Evolutionary conservation across 2,797 vertebrate species (phyloP), one percentile per base, ranked within the genome.

Genomic region (Delichon dasypus): DNA sequence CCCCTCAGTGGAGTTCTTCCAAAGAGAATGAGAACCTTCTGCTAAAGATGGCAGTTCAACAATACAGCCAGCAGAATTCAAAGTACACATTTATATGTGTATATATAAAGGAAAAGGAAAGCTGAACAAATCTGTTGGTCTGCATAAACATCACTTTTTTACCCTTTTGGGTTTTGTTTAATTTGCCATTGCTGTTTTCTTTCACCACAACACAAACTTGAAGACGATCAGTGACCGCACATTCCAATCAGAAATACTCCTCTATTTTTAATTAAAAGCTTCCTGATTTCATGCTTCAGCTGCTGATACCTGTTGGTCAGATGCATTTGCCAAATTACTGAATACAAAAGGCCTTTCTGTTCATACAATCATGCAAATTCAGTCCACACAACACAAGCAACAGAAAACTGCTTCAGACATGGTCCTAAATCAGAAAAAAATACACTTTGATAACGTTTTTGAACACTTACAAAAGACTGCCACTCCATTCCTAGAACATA

Each of bases 1-100:
- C 6, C 3, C 6, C 9, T 21, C 42, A n/a, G 0, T 1, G 12
- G 20, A 36, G 42, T 5, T 23, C 25, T 55, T 29, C 53, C 25
- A 32, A 53, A 83, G 9, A 61, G 26, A 65, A 29, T 2, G 5
- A 47, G 53, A 79, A 5, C 3, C 29, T 22, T 10, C 61, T 72
- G 23, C 32, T 44, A 27, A 47, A 40, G 77, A 40, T 2, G 3
- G 47, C 47, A 68, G 22, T 7, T 76, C 9, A 48, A 50, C 16
- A 53, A 48, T 1, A 48, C 30, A 72, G 30, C 30, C 0, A 75
- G 30, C 29, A 92, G 54, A 45, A 82, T 11, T 17, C 58, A 55
- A 72, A 72, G 7, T 2, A 18, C 2, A 48, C 16, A 76, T 13
- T 72, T 26, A 50, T 10, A 19, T 2, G 30, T 6, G 11, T 34